Evolutionary conservation across 2,113 vertebrate genomes (phyloP).

Genomic region (Conger conger): DNA sequence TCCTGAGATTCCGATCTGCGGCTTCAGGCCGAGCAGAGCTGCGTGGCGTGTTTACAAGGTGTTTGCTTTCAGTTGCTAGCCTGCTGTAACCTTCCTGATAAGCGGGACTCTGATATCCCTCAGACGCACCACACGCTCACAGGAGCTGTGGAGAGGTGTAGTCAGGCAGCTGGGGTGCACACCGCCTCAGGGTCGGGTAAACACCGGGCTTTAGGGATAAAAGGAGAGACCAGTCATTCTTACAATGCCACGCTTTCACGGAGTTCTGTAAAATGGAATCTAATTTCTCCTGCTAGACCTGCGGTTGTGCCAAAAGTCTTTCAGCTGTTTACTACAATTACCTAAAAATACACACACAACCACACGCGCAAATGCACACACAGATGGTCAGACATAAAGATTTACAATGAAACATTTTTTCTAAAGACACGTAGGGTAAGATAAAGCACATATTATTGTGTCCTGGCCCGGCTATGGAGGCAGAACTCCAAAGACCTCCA

Average conservation of each 20-base stretch:
- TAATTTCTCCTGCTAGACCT: not conserved
- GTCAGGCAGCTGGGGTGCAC: not conserved
- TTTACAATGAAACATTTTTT: too few relatives aligned
- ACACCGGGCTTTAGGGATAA: not conserved
- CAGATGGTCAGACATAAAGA: too few relatives aligned
- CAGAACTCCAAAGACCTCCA: too few relatives aligned
- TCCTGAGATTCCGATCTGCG: not conserved
- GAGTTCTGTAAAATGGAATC: not conserved
- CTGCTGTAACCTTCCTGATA: slow-evolving; percentile 3
- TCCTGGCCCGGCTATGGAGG: too few relatives aligned
- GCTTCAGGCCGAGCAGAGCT: not conserved
- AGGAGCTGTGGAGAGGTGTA: not conserved
- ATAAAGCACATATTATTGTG: too few relatives aligned
- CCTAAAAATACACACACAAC: too few relatives aligned
- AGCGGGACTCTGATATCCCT: not conserved
- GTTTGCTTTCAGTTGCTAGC: not conserved
- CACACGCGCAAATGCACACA: too few relatives aligned
- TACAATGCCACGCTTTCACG: not conserved
- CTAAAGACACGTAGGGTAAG: too few relatives aligned
- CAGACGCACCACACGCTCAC: not conserved
- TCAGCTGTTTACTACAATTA: too few relatives aligned
- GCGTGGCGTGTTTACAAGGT: not conserved
- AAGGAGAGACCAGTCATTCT: not conserved
- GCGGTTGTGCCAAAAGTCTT: not conserved
- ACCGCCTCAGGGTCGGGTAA: not conserved